Base-by-base conservation (phyloP, 30 jellyfish, hydroid and myxozoan species). In the Rhopilema esculentum region DNA sequence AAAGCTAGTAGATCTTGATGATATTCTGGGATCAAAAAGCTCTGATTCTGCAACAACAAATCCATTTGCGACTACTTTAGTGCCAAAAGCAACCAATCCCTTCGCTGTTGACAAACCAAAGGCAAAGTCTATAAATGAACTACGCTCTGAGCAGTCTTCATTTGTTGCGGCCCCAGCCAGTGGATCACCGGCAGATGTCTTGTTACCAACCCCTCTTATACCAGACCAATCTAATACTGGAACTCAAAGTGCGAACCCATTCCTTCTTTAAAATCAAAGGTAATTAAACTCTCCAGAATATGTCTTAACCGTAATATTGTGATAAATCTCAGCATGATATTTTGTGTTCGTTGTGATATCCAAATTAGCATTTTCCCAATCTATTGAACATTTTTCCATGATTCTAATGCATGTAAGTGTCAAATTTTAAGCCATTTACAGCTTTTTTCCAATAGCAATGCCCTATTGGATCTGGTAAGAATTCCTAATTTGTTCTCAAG, bases 121-220 rank as follows among this genome's bases (percentile, higher is more conserved):
- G 86, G 98, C 99, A 0, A 95, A 95, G 79, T 95, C 99, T 12
- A 95, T 95, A 32, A 95, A 95, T 67, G 99, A 95, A 90, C 88
- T 95, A 17, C 89, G 99, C 61, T 81, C 84, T 1, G 78, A 83
- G 77, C 97, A 95, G 71, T 84, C 88, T 8, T 66, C 94, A 8
- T 84, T 78, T 85, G 86, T 70, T 8, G 73, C 93, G 23, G 95
- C 80, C 7, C 32, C 86, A 17, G 40, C 87, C 66, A 89, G 83
- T 51, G 89, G 77, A 28, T 88, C 84, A 15, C 93, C 65, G n/a
- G 66, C 92, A 57, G 89, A 70, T 82, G 66, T 80, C 29, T 88
- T 94, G 65, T 79, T 94, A 33, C 97, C 97, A n/a, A 80, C 89
- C 15, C 99, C 99, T 1, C 68, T 94, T 57, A 49, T 68, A 2